Percentiles rank a stretch among this genome's conserved stretches.
Conservation (phyloP, 1,140 invertebrate genomes). For the Euglossa dilemma region DNA sequence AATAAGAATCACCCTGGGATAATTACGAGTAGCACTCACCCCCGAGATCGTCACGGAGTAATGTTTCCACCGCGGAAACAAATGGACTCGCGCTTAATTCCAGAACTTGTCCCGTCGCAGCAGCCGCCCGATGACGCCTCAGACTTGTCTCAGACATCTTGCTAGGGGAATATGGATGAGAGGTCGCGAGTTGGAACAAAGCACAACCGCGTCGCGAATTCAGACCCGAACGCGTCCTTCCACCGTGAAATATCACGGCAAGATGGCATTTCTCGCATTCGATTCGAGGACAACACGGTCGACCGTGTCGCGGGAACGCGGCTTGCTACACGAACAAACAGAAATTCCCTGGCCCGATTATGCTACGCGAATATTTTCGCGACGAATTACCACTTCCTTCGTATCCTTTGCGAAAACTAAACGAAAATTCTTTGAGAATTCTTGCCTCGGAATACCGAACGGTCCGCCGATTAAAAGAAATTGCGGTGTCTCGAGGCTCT, state of each 20-base stretch:
- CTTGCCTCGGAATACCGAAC: neutral
- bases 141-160: constrained; percentile 11
- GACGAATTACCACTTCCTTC: neutral
- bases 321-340: neutral
- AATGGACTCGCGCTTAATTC: constrained; percentile 6
- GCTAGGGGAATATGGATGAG: constrained; percentile 6
- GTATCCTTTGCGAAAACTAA: neutral
- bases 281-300: neutral
- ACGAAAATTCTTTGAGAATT: neutral
- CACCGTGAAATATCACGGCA: neutral
- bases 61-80: neutral
- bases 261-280: neutral
- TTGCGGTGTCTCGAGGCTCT: too few species aligned
- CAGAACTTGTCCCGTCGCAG: neutral
- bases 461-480: too few species aligned
- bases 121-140: neutral
- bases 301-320: neutral
- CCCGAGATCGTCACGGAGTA: neutral
- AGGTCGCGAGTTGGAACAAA: constrained; percentile 21
- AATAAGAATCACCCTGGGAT: neutral
- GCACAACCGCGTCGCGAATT: constrained; percentile 5
- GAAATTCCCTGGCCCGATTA: neutral
- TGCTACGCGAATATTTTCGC: neutral
- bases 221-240: neutral
- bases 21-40: neutral